Conservation (phyloP, 2,888 invertebrate genomes). For the Blastobasis lacticolella region DNA sequence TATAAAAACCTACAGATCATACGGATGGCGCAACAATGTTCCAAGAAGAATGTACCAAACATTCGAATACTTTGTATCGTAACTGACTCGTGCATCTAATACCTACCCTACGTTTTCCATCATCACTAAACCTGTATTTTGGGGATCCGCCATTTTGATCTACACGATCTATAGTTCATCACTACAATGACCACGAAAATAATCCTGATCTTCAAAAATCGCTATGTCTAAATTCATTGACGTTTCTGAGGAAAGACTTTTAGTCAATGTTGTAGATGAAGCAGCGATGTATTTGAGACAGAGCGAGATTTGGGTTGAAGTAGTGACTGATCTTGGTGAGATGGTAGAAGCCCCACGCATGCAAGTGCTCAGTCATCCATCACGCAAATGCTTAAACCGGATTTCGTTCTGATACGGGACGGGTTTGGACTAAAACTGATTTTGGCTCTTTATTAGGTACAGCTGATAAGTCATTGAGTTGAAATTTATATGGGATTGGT, state of each 20-base stretch:
- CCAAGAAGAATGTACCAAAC: too few species aligned
- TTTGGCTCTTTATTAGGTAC: constrained; percentile 42
- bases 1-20: too few species aligned
- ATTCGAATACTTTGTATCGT: too few species aligned
- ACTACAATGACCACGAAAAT: constrained; percentile 34
- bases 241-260: background rate
- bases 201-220: constrained; percentile 7
- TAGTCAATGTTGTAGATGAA: constrained; percentile 5
- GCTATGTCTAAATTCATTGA: constrained; percentile 19
- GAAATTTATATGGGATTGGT: background rate
- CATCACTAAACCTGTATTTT: constrained; percentile 61
- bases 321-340: constrained; percentile 16
- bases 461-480: constrained; percentile 33
- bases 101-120: constrained; percentile 31
- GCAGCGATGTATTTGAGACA: constrained; percentile 23
- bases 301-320: constrained; percentile 10
- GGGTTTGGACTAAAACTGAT: constrained; percentile 41
- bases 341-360: constrained; percentile 29
- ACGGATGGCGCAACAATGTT: too few species aligned
- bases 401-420: constrained; percentile 34
- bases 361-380: constrained; percentile 61
- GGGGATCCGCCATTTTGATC: constrained; percentile 62
- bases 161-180: constrained; percentile 56
- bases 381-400: constrained; percentile 67
- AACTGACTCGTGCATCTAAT: constrained; percentile 31